These are phyloP conservation scores for Corbicula japonica DNA, from an alignment of 2,888 invertebrate genomes.

Conservation along the genomic window DNA sequence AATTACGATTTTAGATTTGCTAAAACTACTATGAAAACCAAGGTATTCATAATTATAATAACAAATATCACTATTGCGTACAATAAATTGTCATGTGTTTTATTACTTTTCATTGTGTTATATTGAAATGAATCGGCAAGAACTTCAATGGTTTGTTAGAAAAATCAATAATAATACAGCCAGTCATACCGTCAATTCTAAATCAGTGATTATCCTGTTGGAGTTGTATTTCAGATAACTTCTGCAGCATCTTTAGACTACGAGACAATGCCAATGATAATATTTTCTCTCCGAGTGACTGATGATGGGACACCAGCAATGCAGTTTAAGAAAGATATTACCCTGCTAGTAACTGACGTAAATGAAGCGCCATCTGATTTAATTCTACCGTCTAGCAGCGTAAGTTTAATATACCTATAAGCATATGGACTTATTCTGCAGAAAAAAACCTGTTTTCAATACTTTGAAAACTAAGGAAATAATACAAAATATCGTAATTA, in stretches of 20 bases:
- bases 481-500: neutral
- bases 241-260: conserved; percentile 67
- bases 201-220: no score
- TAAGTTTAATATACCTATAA: conserved; percentile 32
- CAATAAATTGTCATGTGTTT: conserved; percentile 53
- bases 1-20: no score
- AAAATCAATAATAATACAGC: no score
- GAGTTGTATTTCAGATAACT: conserved; percentile 58
- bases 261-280: conserved; percentile 45
- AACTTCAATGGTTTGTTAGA: neutral
- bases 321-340: conserved; percentile 60
- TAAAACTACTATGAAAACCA: no score
- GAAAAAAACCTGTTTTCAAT: conserved; percentile 1
- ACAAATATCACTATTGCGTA: conserved; percentile 36
- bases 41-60: no score
- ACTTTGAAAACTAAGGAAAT: neutral
- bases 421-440: neutral
- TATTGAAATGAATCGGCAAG: neutral
- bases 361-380: conserved; percentile 67
- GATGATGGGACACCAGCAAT: conserved; percentile 68
- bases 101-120: conserved; percentile 12
- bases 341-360: conserved; percentile 61
- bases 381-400: conserved; percentile 59
- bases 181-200: no score
- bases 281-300: conserved; percentile 60